Conservation (phyloP, 2,888 invertebrate species). For the Euspilapteryx auroguttella region DNA sequence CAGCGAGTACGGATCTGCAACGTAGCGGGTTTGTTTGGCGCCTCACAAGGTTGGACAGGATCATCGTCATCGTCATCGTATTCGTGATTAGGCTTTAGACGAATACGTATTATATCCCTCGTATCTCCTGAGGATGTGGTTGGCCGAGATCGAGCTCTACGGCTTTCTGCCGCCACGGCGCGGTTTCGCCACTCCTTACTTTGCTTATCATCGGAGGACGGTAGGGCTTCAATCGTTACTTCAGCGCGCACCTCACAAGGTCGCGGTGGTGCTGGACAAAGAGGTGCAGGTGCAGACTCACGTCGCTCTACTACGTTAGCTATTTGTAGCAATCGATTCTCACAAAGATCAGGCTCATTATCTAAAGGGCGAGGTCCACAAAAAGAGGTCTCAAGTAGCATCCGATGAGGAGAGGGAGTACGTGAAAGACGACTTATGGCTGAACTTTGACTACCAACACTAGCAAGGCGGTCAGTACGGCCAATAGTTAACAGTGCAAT, state of each 20-base stretch:
- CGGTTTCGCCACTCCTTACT: neutral
- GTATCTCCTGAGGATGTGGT: neutral
- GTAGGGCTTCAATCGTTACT: constrained; percentile 26
- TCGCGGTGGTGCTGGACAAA: constrained; percentile 13
- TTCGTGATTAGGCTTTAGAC: constrained; percentile 74
- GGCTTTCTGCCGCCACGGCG: neutral
- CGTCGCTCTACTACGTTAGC: constrained; percentile 18
- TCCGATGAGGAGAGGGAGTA: constrained; percentile 88
- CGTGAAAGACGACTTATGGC: constrained; percentile 64
- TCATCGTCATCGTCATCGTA: constrained; percentile 63
- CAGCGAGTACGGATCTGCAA: constrained; percentile 56
- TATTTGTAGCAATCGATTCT: constrained; percentile 41
- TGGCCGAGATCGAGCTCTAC: neutral
- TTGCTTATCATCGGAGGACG: neutral
- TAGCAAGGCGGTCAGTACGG: constrained; percentile 79
- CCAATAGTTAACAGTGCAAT: constrained; percentile 75
- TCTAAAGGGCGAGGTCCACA: constrained; percentile 80
- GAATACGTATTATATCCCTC: constrained; percentile 58
- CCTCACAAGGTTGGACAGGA: constrained; percentile 15
- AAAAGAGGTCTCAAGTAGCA: constrained; percentile 87
- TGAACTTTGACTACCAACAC: constrained; percentile 80
- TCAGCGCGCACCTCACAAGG: constrained; percentile 34
- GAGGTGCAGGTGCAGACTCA: constrained; percentile 4
- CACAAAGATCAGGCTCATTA: constrained; percentile 47
- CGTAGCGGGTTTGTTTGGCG: constrained; percentile 61